A percentile compares a stretch with the other conserved stretches of the same genome.
Conservation (phyloP, 2,797 vertebrate genomes). For the Nasua narica region DNA sequence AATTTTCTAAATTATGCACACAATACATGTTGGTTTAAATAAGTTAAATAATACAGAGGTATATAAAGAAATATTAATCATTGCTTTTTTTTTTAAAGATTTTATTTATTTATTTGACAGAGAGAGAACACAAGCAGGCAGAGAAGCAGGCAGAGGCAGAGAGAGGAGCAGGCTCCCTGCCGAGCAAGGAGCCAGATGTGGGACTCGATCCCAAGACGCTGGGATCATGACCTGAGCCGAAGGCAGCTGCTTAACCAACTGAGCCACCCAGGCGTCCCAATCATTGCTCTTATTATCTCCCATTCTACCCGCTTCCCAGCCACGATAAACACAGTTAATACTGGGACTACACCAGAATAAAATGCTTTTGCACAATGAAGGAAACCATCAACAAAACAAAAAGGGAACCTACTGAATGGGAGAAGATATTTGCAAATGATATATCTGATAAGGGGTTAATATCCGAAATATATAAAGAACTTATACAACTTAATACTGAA, state of each 20-base stretch:
- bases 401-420: background rate
- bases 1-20: background rate
- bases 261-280: no score
- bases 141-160: no score
- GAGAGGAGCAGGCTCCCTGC: no score
- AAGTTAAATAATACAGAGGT: background rate
- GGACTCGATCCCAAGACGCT: no score
- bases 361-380: background rate
- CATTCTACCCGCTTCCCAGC: background rate
- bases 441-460: background rate
- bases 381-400: background rate
- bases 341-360: background rate
- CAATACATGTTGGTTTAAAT: background rate
- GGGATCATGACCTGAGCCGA: no score
- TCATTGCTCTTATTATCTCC: background rate
- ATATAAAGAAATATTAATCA: background rate
- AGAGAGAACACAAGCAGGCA: no score
- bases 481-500: background rate
- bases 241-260: no score
- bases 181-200: no score
- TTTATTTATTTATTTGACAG: no score
- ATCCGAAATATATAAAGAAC: background rate
- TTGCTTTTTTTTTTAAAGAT: no score
- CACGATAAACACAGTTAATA: background rate
- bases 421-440: background rate